A percentile compares a stretch with the other conserved stretches of the same genome.
phyloP scores from a whole-genome alignment of 1,140 invertebrate species.

The Notospermus geniculatus region DNA sequence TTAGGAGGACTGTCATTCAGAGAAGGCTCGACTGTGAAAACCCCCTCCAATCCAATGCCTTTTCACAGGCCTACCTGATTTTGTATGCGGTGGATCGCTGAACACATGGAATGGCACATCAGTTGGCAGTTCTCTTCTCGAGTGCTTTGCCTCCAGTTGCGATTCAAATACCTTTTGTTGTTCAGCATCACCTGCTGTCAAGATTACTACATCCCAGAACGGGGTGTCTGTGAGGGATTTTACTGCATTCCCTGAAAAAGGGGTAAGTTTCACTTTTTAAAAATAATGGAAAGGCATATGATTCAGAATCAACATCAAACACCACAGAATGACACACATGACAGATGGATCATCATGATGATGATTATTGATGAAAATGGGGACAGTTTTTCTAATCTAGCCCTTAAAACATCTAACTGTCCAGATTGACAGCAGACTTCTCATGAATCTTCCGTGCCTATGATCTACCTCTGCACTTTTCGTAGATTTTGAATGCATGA shows the following conservation, averaged over 20 bases:
- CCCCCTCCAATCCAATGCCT: not conserved
- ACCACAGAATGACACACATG: too few relatives aligned
- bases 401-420: too few relatives aligned
- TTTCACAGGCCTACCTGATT: conserved; percentile 40
- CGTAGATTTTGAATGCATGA: too few relatives aligned
- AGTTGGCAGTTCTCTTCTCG: conserved; percentile 42
- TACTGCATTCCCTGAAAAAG: conserved; percentile 26
- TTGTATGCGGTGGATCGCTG: conserved; percentile 52
- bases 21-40: not conserved
- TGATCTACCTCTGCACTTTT: too few relatives aligned
- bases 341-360: too few relatives aligned
- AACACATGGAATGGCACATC: conserved; percentile 41
- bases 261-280: too few relatives aligned
- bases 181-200: conserved; percentile 51
- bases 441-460: too few relatives aligned
- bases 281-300: too few relatives aligned
- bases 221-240: conserved; percentile 15
- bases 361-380: too few relatives aligned
- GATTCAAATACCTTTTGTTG: conserved; percentile 51
- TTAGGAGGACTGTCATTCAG: not conserved
- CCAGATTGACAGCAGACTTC: too few relatives aligned
- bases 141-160: conserved; percentile 46
- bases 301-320: too few relatives aligned
- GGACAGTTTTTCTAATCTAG: too few relatives aligned
- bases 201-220: conserved; percentile 56